Conservation (phyloP, 2,888 invertebrate species). For the Callimorpha dominula region DNA sequence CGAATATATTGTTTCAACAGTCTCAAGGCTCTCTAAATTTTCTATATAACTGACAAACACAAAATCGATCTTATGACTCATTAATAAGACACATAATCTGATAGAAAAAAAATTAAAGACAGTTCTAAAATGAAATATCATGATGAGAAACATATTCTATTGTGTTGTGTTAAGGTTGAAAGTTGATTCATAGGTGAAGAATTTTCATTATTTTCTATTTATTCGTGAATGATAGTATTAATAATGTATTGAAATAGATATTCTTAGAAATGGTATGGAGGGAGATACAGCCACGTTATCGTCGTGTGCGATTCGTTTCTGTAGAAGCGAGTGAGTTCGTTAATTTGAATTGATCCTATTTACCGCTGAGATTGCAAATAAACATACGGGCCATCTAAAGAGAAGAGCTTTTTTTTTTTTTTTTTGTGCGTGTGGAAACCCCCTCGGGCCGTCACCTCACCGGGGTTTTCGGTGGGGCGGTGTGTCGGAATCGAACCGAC, state of each 20-base stretch:
- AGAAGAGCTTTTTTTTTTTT: too few species aligned
- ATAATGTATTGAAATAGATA: slow-evolving; percentile 29
- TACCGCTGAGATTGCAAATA: too few species aligned
- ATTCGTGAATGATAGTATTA: slow-evolving; percentile 23
- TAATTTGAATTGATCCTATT: not conserved
- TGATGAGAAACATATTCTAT: slow-evolving; percentile 18
- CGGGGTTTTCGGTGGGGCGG: too few species aligned
- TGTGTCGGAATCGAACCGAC: too few species aligned
- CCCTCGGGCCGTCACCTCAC: too few species aligned
- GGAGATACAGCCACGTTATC: not conserved
- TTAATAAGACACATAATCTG: slow-evolving; percentile 9
- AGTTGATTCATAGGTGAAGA: slow-evolving; percentile 12
- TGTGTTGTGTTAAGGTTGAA: slow-evolving; percentile 3
- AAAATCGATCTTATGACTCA: not conserved
- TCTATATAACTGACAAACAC: not conserved
- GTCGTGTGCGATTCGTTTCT: not conserved
- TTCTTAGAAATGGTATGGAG: slow-evolving; percentile 31
- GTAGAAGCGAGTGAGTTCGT: not conserved
- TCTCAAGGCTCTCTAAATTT: slow-evolving; percentile 28
- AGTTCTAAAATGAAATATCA: not conserved
- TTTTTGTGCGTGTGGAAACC: too few species aligned
- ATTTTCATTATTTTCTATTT: slow-evolving; percentile 17
- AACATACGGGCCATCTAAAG: too few species aligned
- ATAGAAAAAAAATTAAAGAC: not conserved
- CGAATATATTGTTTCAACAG: slow-evolving; percentile 26